Evolutionary conservation across 1,140 invertebrate genomes (phyloP).

Genomic region (Microplitis mediator): DNA sequence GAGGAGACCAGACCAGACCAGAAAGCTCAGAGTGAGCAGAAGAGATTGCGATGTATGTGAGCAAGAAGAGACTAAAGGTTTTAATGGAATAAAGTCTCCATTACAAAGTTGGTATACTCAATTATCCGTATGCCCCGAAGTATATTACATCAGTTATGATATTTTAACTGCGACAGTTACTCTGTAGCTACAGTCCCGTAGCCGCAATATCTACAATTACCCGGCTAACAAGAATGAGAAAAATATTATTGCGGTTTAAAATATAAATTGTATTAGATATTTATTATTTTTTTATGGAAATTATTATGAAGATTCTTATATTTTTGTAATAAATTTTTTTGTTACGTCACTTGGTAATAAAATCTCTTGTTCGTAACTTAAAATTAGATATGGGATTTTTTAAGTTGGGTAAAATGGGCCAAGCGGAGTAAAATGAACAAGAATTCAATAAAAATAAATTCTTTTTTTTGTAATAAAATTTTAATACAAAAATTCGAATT

Average conservation of each 20-base stretch:
- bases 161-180: slow-evolving; percentile 33
- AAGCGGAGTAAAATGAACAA: no score
- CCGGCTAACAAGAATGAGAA: not conserved
- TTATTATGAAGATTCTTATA: no score
- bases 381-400: no score
- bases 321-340: no score
- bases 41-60: not conserved
- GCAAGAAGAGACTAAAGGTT: slow-evolving; percentile 24
- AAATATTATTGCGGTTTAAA: not conserved
- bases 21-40: not conserved
- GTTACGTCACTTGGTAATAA: no score
- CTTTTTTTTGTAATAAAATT: no score
- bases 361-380: no score
- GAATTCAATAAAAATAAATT: no score
- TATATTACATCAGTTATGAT: slow-evolving; percentile 31
- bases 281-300: not conserved
- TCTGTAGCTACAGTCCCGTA: not conserved
- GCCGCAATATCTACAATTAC: not conserved
- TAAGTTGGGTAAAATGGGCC: no score
- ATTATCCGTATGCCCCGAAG: slow-evolving; percentile 37
- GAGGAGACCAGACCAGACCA: not conserved
- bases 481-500: no score
- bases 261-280: not conserved
- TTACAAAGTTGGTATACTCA: slow-evolving; percentile 39
- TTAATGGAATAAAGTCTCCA: slow-evolving; percentile 31